phyloP scores from a whole-genome alignment of 2,888 invertebrate genomes.

The Petrophora chlorosata region DNA sequence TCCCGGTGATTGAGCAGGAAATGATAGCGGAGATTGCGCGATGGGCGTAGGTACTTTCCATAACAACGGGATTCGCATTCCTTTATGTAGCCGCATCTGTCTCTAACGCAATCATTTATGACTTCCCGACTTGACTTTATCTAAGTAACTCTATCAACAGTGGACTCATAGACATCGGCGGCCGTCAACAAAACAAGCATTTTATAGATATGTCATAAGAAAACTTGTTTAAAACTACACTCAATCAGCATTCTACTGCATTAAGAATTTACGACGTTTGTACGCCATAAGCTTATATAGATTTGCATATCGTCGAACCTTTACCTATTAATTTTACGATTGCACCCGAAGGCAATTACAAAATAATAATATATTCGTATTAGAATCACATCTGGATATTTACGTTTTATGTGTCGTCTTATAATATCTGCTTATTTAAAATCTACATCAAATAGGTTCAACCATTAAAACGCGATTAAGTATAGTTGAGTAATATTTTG shows the following conservation, averaged over 20 bases:
- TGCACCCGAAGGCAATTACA: constrained; percentile 37
- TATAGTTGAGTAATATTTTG: constrained; percentile 35
- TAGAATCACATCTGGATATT: constrained; percentile 25
- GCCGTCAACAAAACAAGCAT: constrained; percentile 15
- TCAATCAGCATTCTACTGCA: constrained; percentile 46
- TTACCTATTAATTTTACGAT: constrained; percentile 40
- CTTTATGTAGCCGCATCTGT: constrained; percentile 31
- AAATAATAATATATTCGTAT: constrained; percentile 27
- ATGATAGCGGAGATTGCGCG: constrained; percentile 49
- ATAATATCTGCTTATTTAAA: constrained; percentile 29
- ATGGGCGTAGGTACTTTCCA: constrained; percentile 41
- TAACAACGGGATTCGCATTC: constrained; percentile 65
- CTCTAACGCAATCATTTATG: constrained; percentile 9
- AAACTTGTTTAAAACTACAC: constrained; percentile 30
- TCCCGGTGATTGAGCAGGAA: constrained; percentile 59
- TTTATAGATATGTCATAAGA: constrained; percentile 29
- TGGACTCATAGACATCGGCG: constrained; percentile 17
- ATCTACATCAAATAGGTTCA: constrained; percentile 18
- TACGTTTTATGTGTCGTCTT: constrained; percentile 21
- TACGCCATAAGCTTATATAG: constrained; percentile 38
- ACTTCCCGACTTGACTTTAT: constrained; percentile 12
- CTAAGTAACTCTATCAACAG: constrained; percentile 17
- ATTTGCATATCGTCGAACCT: constrained; percentile 44
- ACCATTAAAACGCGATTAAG: constrained; percentile 37
- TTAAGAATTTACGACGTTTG: constrained; percentile 45